Evolutionary conservation across 2,113 vertebrate species (phyloP).

Genomic region (Poicephalus meyeri): DNA sequence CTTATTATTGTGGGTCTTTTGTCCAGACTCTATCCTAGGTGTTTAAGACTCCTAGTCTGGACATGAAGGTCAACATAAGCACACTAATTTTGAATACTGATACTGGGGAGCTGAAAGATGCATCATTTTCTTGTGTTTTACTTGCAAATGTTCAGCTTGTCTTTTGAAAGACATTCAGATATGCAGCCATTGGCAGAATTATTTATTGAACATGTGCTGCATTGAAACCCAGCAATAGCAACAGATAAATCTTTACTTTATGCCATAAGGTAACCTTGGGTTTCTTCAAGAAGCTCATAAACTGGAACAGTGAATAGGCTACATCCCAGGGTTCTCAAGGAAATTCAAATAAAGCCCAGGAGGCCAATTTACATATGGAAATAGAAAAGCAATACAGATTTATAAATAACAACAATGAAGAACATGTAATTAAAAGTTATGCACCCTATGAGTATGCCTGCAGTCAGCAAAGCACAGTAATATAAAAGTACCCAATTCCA

Average conservation of each 20-base stretch:
- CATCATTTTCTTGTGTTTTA: background rate
- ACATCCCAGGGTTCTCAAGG: background rate
- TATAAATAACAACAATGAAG: constrained; percentile 42
- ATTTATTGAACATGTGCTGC: background rate
- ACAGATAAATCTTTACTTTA: background rate
- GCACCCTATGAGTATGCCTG: background rate
- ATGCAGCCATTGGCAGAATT: background rate
- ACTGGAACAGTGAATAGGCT: background rate
- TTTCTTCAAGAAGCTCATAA: background rate
- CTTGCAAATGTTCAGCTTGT: background rate
- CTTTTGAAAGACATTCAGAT: background rate
- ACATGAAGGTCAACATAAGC: background rate
- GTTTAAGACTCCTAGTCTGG: background rate
- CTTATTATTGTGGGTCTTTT: background rate
- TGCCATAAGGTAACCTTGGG: background rate
- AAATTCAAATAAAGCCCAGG: background rate
- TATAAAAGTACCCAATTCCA: background rate
- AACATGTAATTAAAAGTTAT: constrained; percentile 13
- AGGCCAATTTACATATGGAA: background rate
- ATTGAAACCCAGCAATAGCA: background rate
- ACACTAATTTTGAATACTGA: background rate
- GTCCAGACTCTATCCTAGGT: background rate
- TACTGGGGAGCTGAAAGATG: background rate
- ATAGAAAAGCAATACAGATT: background rate
- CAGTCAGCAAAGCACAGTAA: background rate